Evolutionary conservation across 2,888 invertebrate species (phyloP).

Genomic region (Drosophila kuntzei): DNA sequence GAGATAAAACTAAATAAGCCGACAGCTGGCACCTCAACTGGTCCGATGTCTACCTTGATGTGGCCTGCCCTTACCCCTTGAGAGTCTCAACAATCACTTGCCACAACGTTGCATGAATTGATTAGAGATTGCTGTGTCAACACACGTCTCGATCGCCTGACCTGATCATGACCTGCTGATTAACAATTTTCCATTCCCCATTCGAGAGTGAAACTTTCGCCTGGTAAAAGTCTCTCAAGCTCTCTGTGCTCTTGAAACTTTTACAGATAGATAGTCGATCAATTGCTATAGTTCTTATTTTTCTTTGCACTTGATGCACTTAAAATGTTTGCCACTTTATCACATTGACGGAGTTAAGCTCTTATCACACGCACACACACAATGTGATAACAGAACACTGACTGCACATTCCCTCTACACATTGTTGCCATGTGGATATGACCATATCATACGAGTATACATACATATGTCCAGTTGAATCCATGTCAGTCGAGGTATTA

Average conservation of each 20-base stretch:
- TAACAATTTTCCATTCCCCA: neutral
- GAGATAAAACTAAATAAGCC: slow-evolving; percentile 40
- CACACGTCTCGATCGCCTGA: neutral
- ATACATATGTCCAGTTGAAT: slow-evolving; percentile 13
- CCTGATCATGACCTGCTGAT: slow-evolving; percentile 2
- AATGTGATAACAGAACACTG: slow-evolving; percentile 34
- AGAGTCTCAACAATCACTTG: slow-evolving; percentile 14
- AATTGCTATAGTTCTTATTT: neutral
- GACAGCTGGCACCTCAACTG: slow-evolving; percentile 66
- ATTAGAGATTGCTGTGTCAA: slow-evolving; percentile 8
- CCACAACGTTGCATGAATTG: slow-evolving; percentile 14
- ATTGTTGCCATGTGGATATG: slow-evolving; percentile 48
- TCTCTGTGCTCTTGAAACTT: no score
- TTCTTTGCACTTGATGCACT: slow-evolving; percentile 41
- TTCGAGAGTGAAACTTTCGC: slow-evolving; percentile 35
- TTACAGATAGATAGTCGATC: slow-evolving; percentile 12
- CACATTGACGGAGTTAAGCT: slow-evolving; percentile 11
- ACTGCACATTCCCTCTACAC: slow-evolving; percentile 8
- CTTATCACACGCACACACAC: slow-evolving; percentile 37
- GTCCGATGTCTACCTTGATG: slow-evolving; percentile 36
- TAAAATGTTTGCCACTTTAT: slow-evolving; percentile 39
- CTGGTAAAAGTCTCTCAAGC: neutral
- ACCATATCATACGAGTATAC: slow-evolving; percentile 8
- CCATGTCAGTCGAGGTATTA: slow-evolving; percentile 18
- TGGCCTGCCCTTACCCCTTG: slow-evolving; percentile 25